Evolutionary conservation across 2,113 vertebrate genomes (phyloP).

Genomic region (Chlamydotis undulata): DNA sequence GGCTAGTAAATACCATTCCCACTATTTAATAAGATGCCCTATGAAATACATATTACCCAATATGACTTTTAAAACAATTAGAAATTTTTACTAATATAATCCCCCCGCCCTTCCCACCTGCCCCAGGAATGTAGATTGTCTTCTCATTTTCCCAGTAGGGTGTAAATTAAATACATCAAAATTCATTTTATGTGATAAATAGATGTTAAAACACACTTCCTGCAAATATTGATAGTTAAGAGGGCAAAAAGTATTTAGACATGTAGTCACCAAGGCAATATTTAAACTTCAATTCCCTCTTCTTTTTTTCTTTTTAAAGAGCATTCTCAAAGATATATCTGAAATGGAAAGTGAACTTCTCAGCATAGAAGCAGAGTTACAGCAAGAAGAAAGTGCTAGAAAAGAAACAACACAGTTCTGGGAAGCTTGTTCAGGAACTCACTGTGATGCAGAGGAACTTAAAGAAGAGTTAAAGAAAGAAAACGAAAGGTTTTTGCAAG

Average conservation of each 20-base stretch:
- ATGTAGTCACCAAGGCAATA: background rate
- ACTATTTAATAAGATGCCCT: no score
- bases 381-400: slow-evolving; percentile 53
- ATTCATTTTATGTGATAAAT: background rate
- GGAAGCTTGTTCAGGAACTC: slow-evolving; percentile 45
- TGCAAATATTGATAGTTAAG: background rate
- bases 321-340: slow-evolving; percentile 68
- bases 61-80: background rate
- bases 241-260: background rate
- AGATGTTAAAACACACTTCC: background rate
- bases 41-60: background rate
- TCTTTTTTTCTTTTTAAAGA: slow-evolving; percentile 45
- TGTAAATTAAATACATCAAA: background rate
- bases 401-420: slow-evolving; percentile 63
- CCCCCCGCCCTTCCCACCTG: background rate
- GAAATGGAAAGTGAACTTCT: slow-evolving; percentile 63
- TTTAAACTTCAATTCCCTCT: background rate
- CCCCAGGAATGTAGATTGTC: background rate
- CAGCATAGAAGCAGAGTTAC: slow-evolving; percentile 58
- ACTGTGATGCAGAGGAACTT: slow-evolving; percentile 58
- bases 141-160: background rate
- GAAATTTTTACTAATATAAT: background rate
- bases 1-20: background rate
- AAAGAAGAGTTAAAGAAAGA: slow-evolving; percentile 66
- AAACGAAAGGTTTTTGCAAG: slow-evolving; percentile 56